Conservation (phyloP, 1,140 invertebrate species). For the Bombus pascuorum region DNA sequence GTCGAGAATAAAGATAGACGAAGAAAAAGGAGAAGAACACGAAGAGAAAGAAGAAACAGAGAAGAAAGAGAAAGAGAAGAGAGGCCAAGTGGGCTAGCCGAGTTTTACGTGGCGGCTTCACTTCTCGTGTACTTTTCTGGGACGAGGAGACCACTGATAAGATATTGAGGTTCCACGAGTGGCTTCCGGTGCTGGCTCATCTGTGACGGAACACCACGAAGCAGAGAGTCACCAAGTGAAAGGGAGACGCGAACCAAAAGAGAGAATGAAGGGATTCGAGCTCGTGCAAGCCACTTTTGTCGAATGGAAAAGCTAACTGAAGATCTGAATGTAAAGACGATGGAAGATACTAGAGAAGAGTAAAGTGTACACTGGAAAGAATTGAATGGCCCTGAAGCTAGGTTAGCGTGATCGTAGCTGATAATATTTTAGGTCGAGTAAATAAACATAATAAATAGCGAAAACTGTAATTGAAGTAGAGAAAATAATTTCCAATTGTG, state of each 20-base stretch:
- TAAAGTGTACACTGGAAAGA: background rate
- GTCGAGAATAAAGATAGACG: background rate
- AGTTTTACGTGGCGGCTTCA: background rate
- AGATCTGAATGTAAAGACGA: conserved; percentile 3
- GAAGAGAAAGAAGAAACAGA: background rate
- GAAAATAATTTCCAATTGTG: background rate
- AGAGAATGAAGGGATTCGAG: background rate
- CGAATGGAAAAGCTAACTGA: conserved; percentile 26
- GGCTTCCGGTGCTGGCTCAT: conserved; percentile 47
- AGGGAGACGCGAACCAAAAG: conserved; percentile 3
- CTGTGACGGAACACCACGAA: conserved; percentile 16
- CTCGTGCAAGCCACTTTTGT: conserved; percentile 11
- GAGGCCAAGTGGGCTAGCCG: background rate
- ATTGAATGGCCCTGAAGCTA: background rate
- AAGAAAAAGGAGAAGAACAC: no score
- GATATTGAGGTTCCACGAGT: conserved; percentile 34
- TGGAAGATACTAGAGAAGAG: background rate
- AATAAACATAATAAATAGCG: background rate
- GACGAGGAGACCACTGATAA: conserved; percentile 33
- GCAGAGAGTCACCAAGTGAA: conserved; percentile 9
- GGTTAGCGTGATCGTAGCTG: background rate
- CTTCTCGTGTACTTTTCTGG: conserved; percentile 19
- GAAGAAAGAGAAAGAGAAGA: background rate
- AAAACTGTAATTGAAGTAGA: background rate
- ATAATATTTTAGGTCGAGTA: background rate